Evolutionary conservation across 1,140 invertebrate genomes (phyloP), one percentile per base, ranked within the genome.

Genomic region (Wasmannia auropunctata): DNA sequence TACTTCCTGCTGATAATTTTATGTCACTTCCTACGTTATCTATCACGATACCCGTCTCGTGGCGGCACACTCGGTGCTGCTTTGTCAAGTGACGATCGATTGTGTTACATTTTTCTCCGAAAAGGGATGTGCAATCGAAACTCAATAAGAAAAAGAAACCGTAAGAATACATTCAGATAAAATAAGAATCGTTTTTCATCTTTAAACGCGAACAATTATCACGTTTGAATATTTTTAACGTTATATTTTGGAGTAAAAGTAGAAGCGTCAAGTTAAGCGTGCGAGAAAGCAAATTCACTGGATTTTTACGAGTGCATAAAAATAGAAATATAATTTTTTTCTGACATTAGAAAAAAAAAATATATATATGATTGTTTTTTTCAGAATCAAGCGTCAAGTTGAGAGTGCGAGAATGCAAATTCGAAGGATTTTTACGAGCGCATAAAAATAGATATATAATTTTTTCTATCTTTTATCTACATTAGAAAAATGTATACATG

Each of bases 1-100:
- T 89, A 86, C 63, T 89, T 88, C 88, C 83, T 85, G 83, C 14
- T 76, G 87, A 89, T 89, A 88, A 88, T 69, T 86, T 49, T 72
- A 16, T 76, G 76, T 86, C 87, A 43, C 25, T 89, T 89, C 83
- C 83, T 81, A 88, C 7, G 40, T 70, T 88, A 88, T 88, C 88
- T 80, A 54, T 83, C 25, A 19, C 28, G 65, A 77, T 72, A 69
- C 14, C 70, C 69, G 75, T 84, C 69, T 58, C 28, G 62, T 56
- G 62, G n/a, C 62, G 6, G 6, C n/a, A 31, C 19, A 46, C 14
- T 34, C 56, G 56, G n/a, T 51, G 40, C 51, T 84, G 25, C n/a
- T 60, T 75, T 5, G 34, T 77, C 84, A 19, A 74, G 40, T 74
- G 43, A 67, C 60, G 56, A 49, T 51, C 28, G 46, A 88, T 84